phyloP scores from a whole-genome alignment of 2,113 vertebrate species.

The Apeltes quadracus region DNA sequence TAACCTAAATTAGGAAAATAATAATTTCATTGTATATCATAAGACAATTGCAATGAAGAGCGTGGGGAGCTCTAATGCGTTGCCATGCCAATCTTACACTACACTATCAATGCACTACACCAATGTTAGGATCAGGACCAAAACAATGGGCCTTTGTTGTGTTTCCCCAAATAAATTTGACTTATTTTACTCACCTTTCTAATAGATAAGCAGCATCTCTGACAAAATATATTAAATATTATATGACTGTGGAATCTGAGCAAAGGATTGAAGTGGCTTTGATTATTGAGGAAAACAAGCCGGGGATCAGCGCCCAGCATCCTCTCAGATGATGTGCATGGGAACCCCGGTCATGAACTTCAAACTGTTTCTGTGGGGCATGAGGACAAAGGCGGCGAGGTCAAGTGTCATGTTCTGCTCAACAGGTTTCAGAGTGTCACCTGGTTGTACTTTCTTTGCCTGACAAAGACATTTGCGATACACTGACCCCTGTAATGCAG shows the following conservation, averaged over 20 bases:
- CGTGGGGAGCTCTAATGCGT: background rate
- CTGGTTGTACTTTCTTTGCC: constrained; percentile 59
- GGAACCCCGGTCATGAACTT: constrained; percentile 73
- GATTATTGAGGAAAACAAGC: constrained; percentile 9
- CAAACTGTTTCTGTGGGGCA: constrained; percentile 55
- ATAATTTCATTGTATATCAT: too few relatives aligned
- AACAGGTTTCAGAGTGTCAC: constrained; percentile 75
- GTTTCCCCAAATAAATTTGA: background rate
- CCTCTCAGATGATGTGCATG: constrained; percentile 6
- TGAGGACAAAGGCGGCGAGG: constrained; percentile 54
- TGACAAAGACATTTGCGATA: constrained; percentile 47
- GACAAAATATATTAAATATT: background rate
- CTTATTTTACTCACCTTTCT: background rate
- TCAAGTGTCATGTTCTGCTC: constrained; percentile 71
- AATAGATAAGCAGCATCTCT: background rate
- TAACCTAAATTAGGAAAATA: too few relatives aligned
- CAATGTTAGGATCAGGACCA: background rate
- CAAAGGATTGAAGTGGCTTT: background rate
- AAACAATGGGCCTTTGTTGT: background rate
- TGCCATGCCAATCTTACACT: background rate
- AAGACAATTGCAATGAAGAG: background rate
- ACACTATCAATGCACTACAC: background rate
- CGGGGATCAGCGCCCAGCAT: background rate
- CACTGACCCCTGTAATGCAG: constrained; percentile 41
- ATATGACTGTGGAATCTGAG: background rate